These are phyloP conservation scores for Synanthedon myopaeformis DNA, from an alignment of 2,888 invertebrate species.

Conservation along the genomic window DNA sequence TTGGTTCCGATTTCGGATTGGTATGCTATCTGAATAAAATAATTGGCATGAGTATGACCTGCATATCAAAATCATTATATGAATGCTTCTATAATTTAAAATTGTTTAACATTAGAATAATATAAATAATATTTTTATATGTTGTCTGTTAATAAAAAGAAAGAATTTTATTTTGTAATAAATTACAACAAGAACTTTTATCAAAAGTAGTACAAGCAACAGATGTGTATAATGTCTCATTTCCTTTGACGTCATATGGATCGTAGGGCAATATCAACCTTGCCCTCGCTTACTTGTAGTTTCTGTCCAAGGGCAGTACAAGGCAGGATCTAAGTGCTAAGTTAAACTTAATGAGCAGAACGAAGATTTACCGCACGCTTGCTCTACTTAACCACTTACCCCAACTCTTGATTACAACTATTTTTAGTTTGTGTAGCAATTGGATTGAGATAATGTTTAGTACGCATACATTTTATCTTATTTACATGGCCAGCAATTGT, in stretches of 20 bases:
- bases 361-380: not conserved
- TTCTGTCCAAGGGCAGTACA: not conserved
- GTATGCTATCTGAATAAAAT: too few species aligned
- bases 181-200: not conserved
- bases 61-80: too few species aligned
- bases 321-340: not conserved
- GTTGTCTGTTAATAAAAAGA: too few species aligned
- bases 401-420: not conserved
- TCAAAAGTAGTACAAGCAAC: not conserved
- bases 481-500: too few species aligned
- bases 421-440: not conserved
- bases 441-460: too few species aligned
- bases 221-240: not conserved
- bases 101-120: too few species aligned
- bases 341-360: not conserved
- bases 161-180: too few species aligned
- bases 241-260: not conserved
- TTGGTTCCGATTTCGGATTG: too few species aligned
- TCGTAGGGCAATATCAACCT: not conserved
- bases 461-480: too few species aligned
- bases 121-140: too few species aligned
- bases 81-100: too few species aligned
- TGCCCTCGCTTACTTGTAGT: not conserved
- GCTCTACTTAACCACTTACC: not conserved
- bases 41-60: too few species aligned